Percentiles rank a stretch among this genome's conserved stretches.
phyloP scores from a whole-genome alignment of 2,888 invertebrate species.

The Eristalinus aeneus region DNA sequence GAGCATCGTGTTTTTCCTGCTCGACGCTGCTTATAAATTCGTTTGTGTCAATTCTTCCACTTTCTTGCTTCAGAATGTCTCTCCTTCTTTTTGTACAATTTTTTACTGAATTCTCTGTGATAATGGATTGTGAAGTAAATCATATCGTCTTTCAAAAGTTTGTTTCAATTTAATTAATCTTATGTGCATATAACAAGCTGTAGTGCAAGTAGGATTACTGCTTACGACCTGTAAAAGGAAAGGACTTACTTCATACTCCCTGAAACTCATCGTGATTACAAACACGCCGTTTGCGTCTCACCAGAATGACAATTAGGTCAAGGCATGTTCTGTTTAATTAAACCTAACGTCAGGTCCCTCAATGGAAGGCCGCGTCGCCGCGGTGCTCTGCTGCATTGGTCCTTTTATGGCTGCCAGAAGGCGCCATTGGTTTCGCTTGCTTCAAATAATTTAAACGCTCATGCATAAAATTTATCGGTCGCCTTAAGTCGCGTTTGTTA shows the following conservation, averaged over 20 bases:
- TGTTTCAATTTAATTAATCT: too few species aligned
- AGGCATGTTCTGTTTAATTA: slow-evolving; percentile 28
- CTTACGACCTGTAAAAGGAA: too few species aligned
- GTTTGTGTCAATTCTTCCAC: too few species aligned
- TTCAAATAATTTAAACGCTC: slow-evolving; percentile 38
- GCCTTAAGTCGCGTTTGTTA: slow-evolving; percentile 41
- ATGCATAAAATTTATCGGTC: slow-evolving; percentile 56
- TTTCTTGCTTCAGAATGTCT: too few species aligned
- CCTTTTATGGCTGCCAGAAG: not conserved
- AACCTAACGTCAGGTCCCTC: not conserved
- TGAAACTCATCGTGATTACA: not conserved
- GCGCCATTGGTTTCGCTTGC: slow-evolving; percentile 36
- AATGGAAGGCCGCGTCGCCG: not conserved
- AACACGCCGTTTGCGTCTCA: slow-evolving; percentile 18
- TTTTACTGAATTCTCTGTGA: too few species aligned
- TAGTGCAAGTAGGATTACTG: too few species aligned
- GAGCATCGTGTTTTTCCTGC: too few species aligned
- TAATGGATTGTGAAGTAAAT: too few species aligned
- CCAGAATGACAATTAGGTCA: slow-evolving; percentile 65
- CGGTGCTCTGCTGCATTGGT: not conserved
- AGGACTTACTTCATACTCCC: not conserved
- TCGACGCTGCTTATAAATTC: too few species aligned
- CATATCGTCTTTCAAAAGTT: too few species aligned
- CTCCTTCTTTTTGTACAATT: too few species aligned
- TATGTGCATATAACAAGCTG: too few species aligned